Conservation (phyloP, 2,888 invertebrate species). For the Drosophila fungiperda region DNA sequence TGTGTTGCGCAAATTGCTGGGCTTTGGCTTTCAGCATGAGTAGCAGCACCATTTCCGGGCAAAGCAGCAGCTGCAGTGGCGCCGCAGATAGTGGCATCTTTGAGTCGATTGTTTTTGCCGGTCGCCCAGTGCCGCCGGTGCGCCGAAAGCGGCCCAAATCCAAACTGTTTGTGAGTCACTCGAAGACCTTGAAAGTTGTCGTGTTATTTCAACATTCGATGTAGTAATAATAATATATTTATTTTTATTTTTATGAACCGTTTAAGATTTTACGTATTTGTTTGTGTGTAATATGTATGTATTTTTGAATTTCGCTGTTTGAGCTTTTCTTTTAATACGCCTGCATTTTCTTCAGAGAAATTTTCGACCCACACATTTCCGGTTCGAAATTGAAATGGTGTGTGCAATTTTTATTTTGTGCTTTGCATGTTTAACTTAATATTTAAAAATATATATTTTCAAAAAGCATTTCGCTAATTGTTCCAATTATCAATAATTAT, state of each 20-base stretch:
- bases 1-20: slow-evolving; percentile 65
- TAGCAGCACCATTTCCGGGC: slow-evolving; percentile 80
- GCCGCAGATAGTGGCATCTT: slow-evolving; percentile 57
- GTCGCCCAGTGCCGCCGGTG: slow-evolving; percentile 82
- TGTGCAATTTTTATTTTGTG: slow-evolving; percentile 44
- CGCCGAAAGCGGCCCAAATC: slow-evolving; percentile 83
- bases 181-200: slow-evolving; percentile 48
- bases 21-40: slow-evolving; percentile 66
- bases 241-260: slow-evolving; percentile 32
- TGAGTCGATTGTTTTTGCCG: slow-evolving; percentile 69
- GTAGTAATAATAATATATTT: slow-evolving; percentile 38
- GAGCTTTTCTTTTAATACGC: slow-evolving; percentile 14
- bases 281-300: slow-evolving; percentile 19
- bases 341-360: slow-evolving; percentile 60
- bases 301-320: slow-evolving; percentile 29
- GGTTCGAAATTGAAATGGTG: slow-evolving; percentile 60
- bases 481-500: slow-evolving; percentile 29
- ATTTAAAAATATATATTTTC: slow-evolving; percentile 3
- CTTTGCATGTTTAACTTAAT: slow-evolving; percentile 65
- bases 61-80: slow-evolving; percentile 73
- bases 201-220: slow-evolving; percentile 32
- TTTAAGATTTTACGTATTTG: slow-evolving; percentile 33
- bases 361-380: slow-evolving; percentile 73
- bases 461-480: slow-evolving; percentile 15
- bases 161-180: slow-evolving; percentile 76